These are phyloP conservation scores for Mus minutoides DNA, from an alignment of 2,797 vertebrate species.

Conservation along the genomic window DNA sequence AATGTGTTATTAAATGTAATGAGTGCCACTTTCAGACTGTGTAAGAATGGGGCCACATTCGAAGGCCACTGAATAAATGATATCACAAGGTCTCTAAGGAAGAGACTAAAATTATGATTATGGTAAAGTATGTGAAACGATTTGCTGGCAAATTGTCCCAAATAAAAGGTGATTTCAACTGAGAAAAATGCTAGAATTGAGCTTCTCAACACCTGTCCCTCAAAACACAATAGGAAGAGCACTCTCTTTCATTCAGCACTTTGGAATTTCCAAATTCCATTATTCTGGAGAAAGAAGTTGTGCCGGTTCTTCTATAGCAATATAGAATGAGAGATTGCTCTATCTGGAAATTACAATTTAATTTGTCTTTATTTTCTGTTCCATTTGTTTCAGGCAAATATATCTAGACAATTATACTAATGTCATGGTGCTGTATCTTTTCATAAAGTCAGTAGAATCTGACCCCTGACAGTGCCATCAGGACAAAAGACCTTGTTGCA, in stretches of 20 bases:
- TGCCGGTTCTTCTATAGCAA: background rate
- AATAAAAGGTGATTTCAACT: conserved; percentile 28
- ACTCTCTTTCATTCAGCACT: conserved; percentile 34
- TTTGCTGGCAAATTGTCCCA: background rate
- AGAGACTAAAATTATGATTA: background rate
- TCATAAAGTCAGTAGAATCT: conserved; percentile 35
- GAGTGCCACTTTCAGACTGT: conserved; percentile 45
- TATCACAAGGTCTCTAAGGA: background rate
- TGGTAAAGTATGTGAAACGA: background rate
- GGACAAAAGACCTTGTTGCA: background rate
- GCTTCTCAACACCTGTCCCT: background rate
- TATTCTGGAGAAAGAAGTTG: conserved; percentile 14
- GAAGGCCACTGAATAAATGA: conserved; percentile 42
- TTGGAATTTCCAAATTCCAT: conserved; percentile 61
- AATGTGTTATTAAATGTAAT: conserved; percentile 47
- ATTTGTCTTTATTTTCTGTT: conserved; percentile 52
- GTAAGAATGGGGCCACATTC: conserved; percentile 21
- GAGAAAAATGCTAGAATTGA: conserved; percentile 35
- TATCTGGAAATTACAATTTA: background rate
- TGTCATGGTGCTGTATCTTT: conserved; percentile 44
- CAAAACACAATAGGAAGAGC: conserved; percentile 7
- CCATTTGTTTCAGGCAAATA: conserved; percentile 68
- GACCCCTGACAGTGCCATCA: background rate
- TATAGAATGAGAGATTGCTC: conserved; percentile 48
- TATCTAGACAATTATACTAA: conserved; percentile 27